Conservation (phyloP, 30 jellyfish, hydroid and myxozoan species). For the Pelagia noctiluca region DNA sequence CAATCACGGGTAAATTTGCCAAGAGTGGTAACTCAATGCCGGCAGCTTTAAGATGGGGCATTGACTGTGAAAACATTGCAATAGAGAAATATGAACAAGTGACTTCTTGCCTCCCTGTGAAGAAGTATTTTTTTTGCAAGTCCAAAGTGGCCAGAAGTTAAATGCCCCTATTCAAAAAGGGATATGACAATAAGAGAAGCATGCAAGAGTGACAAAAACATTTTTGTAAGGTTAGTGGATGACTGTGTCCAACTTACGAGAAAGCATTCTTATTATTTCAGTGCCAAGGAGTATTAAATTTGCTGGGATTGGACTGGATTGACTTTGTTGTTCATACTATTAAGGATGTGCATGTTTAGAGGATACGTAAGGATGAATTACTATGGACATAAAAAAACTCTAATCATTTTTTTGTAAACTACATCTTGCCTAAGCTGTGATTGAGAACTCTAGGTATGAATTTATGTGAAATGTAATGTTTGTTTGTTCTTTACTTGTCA, state of each 20-base stretch:
- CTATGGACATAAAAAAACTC: not conserved
- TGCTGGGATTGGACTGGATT: not conserved
- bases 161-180: not conserved
- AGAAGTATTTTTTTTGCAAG: too few species aligned
- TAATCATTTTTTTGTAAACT: too few species aligned
- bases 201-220: not conserved
- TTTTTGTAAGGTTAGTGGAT: not conserved
- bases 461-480: too few species aligned
- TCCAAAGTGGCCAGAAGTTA: not conserved
- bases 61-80: too few species aligned
- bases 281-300: not conserved
- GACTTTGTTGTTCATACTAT: not conserved
- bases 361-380: not conserved
- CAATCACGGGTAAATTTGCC: not conserved
- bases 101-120: not conserved
- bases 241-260: not conserved
- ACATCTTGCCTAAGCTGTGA: too few species aligned
- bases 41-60: not conserved
- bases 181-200: not conserved
- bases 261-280: not conserved
- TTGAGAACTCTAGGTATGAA: too few species aligned
- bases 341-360: not conserved
- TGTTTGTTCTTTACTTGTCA: too few species aligned
- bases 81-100: not conserved
- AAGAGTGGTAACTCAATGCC: not conserved